Evolutionary conservation across 2,113 vertebrate genomes (phyloP), one percentile per base, ranked within the genome.

Genomic region (Sorex fumeus): DNA sequence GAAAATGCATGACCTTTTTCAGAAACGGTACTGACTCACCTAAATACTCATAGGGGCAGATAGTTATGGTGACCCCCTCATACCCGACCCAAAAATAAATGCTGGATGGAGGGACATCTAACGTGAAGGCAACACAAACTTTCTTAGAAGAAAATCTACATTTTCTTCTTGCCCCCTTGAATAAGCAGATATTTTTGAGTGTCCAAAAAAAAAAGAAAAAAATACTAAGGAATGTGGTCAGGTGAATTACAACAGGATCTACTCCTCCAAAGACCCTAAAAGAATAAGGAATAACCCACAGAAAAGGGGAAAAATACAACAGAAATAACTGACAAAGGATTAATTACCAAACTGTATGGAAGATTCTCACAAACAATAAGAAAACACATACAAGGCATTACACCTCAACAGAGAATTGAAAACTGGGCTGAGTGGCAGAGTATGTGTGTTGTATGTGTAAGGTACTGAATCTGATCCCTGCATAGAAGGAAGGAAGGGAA

Each of bases 201-300:
- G 72, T 36, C 57, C 47, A 84, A 64, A 84, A 64, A 89, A 95
- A 66, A n/a, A 84, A 64, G 80, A 64, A 89, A 95, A 66, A n/a
- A 66, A 8, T 30, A 82, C 4, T 67, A 32, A 87, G 53, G 3
- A 66, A 66, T 30, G 7, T 64, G n/a, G 79, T n/a, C 62, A 90
- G 27, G 1, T 84, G 30, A 15, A 88, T 50, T 34, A 34, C 57
- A 76, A 36, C 43, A 62, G 84, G 21, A 50, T 2, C 34, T 66
- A 45, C 9, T 85, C 43, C 40, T 86, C 79, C 82, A 88, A 89
- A 93, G 13, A 93, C 25, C 70, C 32, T 87, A 62, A 60, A 87
- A 64, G 19, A 92, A 93, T 62, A 92, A 94, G 57, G 28, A 86
- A 13, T 78, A 90, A 85, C 25, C 28, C 43, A 86, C 7, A 76